Evolutionary conservation across 1,140 invertebrate genomes (phyloP).

Genomic region (Drosophila kurseongensis): DNA sequence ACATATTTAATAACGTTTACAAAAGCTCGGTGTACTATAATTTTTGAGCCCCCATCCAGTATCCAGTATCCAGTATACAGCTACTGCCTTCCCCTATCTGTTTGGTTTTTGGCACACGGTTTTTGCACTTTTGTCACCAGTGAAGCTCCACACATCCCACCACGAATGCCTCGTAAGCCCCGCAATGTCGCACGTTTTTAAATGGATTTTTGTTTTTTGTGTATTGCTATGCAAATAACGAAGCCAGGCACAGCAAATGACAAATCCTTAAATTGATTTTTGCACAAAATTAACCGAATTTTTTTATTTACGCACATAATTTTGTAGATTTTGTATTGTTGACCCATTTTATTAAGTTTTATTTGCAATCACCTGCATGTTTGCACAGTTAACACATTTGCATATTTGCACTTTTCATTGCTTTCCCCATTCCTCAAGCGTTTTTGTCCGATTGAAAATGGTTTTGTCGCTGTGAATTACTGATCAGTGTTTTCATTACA

Average conservation of each 20-base stretch:
- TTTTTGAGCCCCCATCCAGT: slow-evolving; percentile 45
- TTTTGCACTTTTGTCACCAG: slow-evolving; percentile 69
- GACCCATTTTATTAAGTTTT: slow-evolving; percentile 82
- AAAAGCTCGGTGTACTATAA: slow-evolving; percentile 66
- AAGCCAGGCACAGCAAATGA: slow-evolving; percentile 29
- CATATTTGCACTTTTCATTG: slow-evolving; percentile 56
- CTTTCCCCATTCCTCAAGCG: neutral
- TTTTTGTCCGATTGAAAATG: slow-evolving; percentile 3
- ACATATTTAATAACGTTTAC: slow-evolving; percentile 78
- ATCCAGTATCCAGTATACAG: neutral
- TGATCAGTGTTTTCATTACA: neutral
- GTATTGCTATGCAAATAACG: slow-evolving; percentile 71
- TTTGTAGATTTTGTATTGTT: slow-evolving; percentile 69
- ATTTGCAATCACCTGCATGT: slow-evolving; percentile 82
- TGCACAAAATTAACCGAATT: slow-evolving; percentile 74
- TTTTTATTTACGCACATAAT: slow-evolving; percentile 62
- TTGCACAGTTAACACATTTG: slow-evolving; percentile 78
- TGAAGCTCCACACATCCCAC: slow-evolving; percentile 23
- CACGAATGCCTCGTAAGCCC: slow-evolving; percentile 23
- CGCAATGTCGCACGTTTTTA: slow-evolving; percentile 42
- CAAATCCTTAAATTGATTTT: slow-evolving; percentile 81
- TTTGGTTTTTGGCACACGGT: slow-evolving; percentile 67
- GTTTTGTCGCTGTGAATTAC: neutral
- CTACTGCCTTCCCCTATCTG: slow-evolving; percentile 34
- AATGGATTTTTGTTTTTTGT: slow-evolving; percentile 50